phyloP scores from a whole-genome alignment of 2,113 vertebrate species.

The Oophaga pumilio region DNA sequence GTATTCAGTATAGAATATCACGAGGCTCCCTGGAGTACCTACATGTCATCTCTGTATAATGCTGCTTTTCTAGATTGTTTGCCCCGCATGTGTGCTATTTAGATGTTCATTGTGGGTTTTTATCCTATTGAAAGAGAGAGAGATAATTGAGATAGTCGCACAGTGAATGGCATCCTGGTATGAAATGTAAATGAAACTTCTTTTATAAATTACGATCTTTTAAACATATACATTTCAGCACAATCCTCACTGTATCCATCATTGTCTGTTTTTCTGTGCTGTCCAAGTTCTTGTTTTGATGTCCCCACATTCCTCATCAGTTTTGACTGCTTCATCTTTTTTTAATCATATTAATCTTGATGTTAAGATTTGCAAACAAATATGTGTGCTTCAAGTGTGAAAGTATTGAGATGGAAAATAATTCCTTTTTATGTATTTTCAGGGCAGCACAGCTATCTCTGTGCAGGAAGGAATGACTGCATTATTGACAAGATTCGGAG shows the following conservation, averaged over 20 bases:
- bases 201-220: not conserved
- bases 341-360: conserved; percentile 45
- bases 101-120: not conserved
- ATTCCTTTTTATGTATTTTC: conserved; percentile 64
- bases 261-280: conserved; percentile 35
- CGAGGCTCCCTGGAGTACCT: not conserved
- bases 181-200: conserved; percentile 17
- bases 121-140: not conserved
- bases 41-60: not conserved
- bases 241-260: conserved; percentile 29
- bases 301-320: conserved; percentile 31
- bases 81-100: not conserved
- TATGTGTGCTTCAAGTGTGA: conserved; percentile 5
- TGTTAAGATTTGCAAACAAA: conserved; percentile 26
- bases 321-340: conserved; percentile 31
- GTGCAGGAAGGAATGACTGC: conserved; percentile 97
- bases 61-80: not conserved
- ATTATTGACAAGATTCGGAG: conserved; percentile 99
- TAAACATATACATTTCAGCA: conserved; percentile 7
- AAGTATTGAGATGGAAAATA: conserved; percentile 28
- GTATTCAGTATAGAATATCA: not conserved
- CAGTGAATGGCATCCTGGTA: not conserved
- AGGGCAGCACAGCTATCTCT: conserved; percentile 99
- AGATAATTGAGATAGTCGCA: not conserved
- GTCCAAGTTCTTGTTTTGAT: conserved; percentile 30